These are phyloP conservation scores for Penelope pileata DNA, from an alignment of 2,113 vertebrate genomes.

Conservation along the genomic window DNA sequence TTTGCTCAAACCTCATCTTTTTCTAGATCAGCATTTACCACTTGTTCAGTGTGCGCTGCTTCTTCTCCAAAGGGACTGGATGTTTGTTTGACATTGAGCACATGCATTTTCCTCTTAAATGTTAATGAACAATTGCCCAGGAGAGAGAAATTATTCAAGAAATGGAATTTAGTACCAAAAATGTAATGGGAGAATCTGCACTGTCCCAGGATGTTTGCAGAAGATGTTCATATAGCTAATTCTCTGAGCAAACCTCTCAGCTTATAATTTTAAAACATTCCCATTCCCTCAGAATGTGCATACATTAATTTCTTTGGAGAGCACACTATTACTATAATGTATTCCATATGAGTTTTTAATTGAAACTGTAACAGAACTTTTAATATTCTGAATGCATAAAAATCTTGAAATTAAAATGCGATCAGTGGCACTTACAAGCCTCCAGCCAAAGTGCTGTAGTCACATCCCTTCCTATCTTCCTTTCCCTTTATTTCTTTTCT, in stretches of 20 bases:
- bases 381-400: conserved; percentile 45
- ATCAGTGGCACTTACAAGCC: conserved; percentile 35
- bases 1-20: not conserved
- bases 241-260: conserved; percentile 1
- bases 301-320: not conserved
- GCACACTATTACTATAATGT: not conserved
- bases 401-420: not conserved
- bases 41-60: not conserved
- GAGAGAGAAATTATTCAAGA: conserved; percentile 30
- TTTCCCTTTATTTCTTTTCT: conserved; percentile 37
- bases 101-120: conserved; percentile 31
- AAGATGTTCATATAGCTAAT: not conserved
- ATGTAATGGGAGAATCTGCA: conserved; percentile 2
- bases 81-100: not conserved
- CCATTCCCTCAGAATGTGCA: not conserved
- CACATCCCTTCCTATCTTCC: conserved; percentile 24
- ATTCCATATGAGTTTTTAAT: conserved; percentile 36
- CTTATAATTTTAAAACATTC: conserved; percentile 35
- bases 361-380: conserved; percentile 47
- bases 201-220: not conserved
- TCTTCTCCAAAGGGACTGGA: not conserved
- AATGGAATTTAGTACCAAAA: conserved; percentile 1
- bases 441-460: not conserved
- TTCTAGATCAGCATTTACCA: not conserved
- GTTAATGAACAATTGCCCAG: not conserved